Evolutionary conservation across 2,888 invertebrate species (phyloP).

Genomic region (Autographa gamma): DNA sequence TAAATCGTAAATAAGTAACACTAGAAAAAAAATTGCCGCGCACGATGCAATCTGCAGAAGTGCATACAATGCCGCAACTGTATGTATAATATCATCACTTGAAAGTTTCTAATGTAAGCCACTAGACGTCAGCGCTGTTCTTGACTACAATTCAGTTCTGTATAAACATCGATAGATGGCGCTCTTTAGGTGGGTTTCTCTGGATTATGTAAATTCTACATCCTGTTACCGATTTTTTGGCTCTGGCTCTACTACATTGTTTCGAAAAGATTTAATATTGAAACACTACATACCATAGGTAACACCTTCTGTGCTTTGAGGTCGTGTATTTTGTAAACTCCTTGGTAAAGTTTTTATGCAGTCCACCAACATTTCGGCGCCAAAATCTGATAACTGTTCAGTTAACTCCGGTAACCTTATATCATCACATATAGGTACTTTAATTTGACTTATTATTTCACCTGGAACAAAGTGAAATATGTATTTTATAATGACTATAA

Average conservation of each 20-base stretch:
- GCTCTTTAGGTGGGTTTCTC: neutral
- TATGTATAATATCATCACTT: no score
- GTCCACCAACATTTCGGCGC: conserved; percentile 91
- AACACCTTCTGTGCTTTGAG: conserved; percentile 90
- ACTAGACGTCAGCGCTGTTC: neutral
- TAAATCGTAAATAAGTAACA: no score
- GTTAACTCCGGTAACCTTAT: conserved; percentile 91
- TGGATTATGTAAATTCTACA: no score
- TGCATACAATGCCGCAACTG: no score
- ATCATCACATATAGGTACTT: conserved; percentile 87
- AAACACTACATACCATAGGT: conserved; percentile 90
- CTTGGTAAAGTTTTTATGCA: conserved; percentile 90
- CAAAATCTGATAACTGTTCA: conserved; percentile 90
- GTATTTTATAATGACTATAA: neutral
- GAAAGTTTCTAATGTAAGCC: neutral
- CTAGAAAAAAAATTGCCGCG: no score
- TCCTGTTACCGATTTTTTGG: no score
- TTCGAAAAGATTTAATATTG: no score
- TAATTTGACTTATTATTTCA: conserved; percentile 90
- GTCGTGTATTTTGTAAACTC: conserved; percentile 87
- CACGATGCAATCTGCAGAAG: no score
- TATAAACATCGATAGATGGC: neutral
- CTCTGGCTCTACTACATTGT: no score
- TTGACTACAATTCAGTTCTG: neutral
- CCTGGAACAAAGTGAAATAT: conserved; percentile 70